A percentile compares a stretch with the other conserved stretches of the same genome.
Conservation (phyloP, 1,140 invertebrate species). For the Musca domestica region DNA sequence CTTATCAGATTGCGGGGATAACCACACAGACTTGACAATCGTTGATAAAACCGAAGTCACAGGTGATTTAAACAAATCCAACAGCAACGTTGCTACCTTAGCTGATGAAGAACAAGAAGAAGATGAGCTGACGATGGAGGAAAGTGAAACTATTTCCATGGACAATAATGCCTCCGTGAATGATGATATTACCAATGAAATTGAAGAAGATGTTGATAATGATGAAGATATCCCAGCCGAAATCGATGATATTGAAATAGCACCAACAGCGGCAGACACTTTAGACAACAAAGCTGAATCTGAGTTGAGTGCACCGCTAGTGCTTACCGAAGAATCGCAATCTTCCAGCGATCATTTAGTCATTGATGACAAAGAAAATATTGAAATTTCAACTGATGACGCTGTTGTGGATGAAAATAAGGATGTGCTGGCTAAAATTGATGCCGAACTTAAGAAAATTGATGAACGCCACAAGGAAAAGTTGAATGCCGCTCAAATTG, state of each 20-base stretch:
- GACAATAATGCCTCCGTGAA: constrained; percentile 29
- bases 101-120: constrained; percentile 14
- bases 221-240: neutral
- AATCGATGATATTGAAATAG: neutral
- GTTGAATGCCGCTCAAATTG: neutral
- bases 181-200: constrained; percentile 22
- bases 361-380: neutral
- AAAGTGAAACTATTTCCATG: constrained; percentile 29
- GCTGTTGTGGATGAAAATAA: constrained; percentile 15
- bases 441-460: constrained; percentile 24
- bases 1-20: neutral
- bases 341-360: neutral
- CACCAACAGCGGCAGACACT: neutral
- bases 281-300: neutral
- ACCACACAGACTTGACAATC: neutral
- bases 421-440: constrained; percentile 24
- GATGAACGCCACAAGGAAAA: constrained; percentile 21
- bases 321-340: too few relatives aligned
- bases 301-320: neutral
- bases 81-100: neutral
- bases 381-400: neutral
- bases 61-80: neutral
- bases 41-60: neutral
- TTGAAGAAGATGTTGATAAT: constrained; percentile 21
- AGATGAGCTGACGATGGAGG: constrained; percentile 24